Evolutionary conservation across 1,140 invertebrate genomes (phyloP), one percentile per base, ranked within the genome.

Genomic region (Drosophila pectinifera): DNA sequence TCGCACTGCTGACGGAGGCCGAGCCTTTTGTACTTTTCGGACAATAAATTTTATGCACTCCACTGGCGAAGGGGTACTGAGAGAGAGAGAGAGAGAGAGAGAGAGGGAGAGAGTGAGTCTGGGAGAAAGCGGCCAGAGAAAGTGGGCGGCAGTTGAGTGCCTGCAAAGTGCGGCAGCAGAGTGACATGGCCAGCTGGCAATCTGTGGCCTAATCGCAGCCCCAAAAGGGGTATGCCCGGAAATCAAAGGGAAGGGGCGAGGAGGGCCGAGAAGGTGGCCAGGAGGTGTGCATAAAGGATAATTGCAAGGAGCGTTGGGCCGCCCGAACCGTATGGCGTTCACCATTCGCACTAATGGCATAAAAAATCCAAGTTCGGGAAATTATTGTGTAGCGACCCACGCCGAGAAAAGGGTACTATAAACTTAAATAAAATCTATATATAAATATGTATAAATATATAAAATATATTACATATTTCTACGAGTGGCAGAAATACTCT

Each of bases 41-140:
- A 88, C 79, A 86, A 86, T 88, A 79, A 76, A 86, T 88, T 83
- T 79, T 88, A 88, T 86, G 79, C 83, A 86, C 79, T 86, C 67
- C 59, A 41, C 62, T 63, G 61, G 18, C 38, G 38, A 22, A 34
- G 14, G 39, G 58, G n/a, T 16, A n/a, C n/a, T n/a, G 38, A 41
- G 43, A 18, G 24, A 11, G 22, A 16, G 0, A 16, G 24, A 16
- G 24, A 48, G n/a, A 1, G 7, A 4, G 14, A 10, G 14, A 20
- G 14, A 18, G 0, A 16, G 24, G 26, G n/a, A 1, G 7, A 13
- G 18, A 2, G n/a, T 4, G 18, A 16, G 59, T 8, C 34, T 26
- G 10, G 13, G n/a, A 1, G 10, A 3, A 10, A 31, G 18, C 10
- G 2, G 22, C 22, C 22, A 11, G 45, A 8, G n/a, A 31, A 46